A percentile compares a stretch with the other conserved stretches of the same genome.
phyloP scores from a whole-genome alignment of 37 sponge, comb jelly and placozoan genomes.

The Cladorhizidae sp. region DNA sequence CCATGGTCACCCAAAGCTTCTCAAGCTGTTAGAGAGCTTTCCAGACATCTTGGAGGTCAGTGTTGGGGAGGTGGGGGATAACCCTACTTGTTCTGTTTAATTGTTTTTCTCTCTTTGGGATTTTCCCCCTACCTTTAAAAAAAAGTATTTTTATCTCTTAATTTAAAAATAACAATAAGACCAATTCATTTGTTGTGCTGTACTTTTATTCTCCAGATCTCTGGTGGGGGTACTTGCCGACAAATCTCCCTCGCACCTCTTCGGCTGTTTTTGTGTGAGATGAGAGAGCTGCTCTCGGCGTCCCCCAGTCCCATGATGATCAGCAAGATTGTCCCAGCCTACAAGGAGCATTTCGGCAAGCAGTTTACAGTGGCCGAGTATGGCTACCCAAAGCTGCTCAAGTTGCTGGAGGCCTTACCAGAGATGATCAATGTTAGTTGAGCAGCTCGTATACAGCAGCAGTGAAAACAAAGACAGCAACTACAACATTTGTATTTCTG shows the following conservation, averaged over 20 bases:
- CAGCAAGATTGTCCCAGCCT: constrained; percentile 48
- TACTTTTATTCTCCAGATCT: no score
- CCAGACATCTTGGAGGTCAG: constrained; percentile 19
- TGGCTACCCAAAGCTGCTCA: constrained; percentile 47
- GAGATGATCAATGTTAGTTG: constrained; percentile 54
- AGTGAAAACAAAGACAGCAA: no score
- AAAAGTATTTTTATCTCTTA: no score
- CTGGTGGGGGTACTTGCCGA: constrained; percentile 46
- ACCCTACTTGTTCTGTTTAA: neutral
- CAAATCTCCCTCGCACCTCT: constrained; percentile 24
- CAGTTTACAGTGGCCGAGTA: constrained; percentile 20
- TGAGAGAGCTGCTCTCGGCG: constrained; percentile 39
- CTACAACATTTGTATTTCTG: no score
- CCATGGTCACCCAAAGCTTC: constrained; percentile 57
- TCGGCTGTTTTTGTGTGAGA: constrained; percentile 43
- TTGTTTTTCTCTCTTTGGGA: no score
- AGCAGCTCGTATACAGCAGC: neutral
- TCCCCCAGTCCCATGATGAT: constrained; percentile 52
- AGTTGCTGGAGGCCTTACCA: constrained; percentile 53
- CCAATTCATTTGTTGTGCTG: no score
- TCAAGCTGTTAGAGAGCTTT: constrained; percentile 39
- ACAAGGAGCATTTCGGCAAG: constrained; percentile 40
- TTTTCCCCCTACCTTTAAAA: no score
- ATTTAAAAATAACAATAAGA: no score
- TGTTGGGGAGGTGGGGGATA: no score